Percentiles rank a stretch among this genome's conserved stretches.
These are phyloP conservation scores for Ditylenchus weischeri DNA, from an alignment of 2,888 invertebrate species.

Conservation along the genomic window DNA sequence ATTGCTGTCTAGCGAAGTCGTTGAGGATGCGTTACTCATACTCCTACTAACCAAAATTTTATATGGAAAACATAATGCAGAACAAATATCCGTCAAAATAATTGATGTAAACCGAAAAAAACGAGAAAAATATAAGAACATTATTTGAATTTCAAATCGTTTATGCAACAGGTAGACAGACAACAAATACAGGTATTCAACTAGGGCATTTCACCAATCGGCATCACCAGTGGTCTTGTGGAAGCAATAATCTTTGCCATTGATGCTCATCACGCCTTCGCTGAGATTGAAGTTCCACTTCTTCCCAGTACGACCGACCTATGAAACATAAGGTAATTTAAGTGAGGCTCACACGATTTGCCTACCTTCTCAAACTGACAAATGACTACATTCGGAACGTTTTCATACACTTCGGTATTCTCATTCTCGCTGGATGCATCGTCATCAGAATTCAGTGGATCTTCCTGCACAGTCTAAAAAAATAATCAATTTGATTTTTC, in stretches of 20 bases:
- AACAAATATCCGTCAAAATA: no score
- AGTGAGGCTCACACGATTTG: no score
- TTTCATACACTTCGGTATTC: conserved; percentile 84
- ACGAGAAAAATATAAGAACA: no score
- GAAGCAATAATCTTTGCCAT: conserved; percentile 95
- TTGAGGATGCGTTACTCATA: no score
- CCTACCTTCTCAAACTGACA: conserved; percentile 96
- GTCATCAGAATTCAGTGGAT: conserved; percentile 54
- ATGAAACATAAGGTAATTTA: conserved; percentile 44
- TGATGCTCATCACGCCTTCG: conserved; percentile 96
- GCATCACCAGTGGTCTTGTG: conserved; percentile 98
- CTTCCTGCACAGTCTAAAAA: conserved; percentile 43
- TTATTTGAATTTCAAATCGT: no score
- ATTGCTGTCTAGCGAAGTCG: no score
- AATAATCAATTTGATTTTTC: no score
- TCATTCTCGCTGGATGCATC: conserved; percentile 74
- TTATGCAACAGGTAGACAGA: no score
- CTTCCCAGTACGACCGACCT: conserved; percentile 94
- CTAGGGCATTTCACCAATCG: conserved; percentile 74
- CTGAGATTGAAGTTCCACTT: conserved; percentile 99
- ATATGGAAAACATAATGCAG: no score
- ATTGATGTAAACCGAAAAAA: no score
- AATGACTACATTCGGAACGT: conserved; percentile 97
- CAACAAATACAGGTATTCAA: no score
- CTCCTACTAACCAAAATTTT: no score